Conservation (phyloP, 2,113 vertebrate species). For the Siphamia tubifer region DNA sequence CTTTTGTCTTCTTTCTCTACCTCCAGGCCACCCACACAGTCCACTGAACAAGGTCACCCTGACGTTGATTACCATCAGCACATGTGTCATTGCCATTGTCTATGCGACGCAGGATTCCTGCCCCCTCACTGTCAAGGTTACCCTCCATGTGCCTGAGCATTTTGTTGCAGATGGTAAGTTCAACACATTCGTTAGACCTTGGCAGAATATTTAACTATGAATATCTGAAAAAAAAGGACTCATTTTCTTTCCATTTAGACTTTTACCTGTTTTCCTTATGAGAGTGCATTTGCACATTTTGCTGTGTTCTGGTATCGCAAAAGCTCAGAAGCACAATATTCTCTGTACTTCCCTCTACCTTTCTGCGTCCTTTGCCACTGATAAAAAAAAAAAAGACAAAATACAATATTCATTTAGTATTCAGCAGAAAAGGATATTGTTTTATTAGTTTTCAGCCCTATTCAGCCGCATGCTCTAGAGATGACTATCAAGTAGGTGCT, state of each 20-base stretch:
- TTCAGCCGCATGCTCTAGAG: background rate
- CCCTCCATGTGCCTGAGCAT: constrained; percentile 95
- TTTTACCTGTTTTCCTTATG: background rate
- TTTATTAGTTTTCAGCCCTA: background rate
- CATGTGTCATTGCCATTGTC: constrained; percentile 94
- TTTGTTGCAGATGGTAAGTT: constrained; percentile 97
- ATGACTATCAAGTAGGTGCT: background rate
- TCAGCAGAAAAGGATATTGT: too few species aligned
- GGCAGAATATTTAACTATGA: background rate
- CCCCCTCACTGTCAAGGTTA: constrained; percentile 95
- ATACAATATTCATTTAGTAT: too few species aligned
- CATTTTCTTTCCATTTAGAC: background rate
- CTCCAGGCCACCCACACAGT: constrained; percentile 90
- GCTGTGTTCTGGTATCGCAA: background rate
- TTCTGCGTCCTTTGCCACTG: background rate
- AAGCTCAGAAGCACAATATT: background rate
- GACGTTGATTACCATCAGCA: constrained; percentile 93
- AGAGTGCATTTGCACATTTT: background rate
- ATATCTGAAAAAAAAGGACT: background rate
- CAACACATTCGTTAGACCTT: constrained; percentile 21
- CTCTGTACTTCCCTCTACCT: background rate
- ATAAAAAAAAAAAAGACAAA: too few species aligned
- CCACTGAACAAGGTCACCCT: constrained; percentile 94
- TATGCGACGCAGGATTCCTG: constrained; percentile 94
- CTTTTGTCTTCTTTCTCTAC: constrained; percentile 21